These are phyloP conservation scores for Gryllus bimaculatus DNA, from an alignment of 1,140 invertebrate genomes.

Conservation along the genomic window DNA sequence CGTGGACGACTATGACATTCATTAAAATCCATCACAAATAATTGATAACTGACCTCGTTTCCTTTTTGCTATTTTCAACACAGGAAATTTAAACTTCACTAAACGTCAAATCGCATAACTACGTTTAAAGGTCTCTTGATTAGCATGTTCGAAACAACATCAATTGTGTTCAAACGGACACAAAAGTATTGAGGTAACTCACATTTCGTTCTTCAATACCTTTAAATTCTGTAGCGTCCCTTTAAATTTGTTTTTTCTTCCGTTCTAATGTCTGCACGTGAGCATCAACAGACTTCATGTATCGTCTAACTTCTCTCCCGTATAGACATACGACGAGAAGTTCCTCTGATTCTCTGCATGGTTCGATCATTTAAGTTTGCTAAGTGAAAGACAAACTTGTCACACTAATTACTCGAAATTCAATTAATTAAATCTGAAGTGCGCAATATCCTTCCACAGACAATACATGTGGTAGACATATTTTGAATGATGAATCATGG, in stretches of 20 bases:
- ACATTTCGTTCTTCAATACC: constrained; percentile 8
- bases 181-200: neutral
- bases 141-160: neutral
- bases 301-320: neutral
- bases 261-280: constrained; percentile 14
- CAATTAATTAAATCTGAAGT: constrained; percentile 9
- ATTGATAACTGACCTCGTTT: neutral
- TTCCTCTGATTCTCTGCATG: neutral
- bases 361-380: constrained; percentile 6
- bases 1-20: neutral
- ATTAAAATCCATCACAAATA: neutral
- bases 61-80: neutral
- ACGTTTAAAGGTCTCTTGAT: neutral
- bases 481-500: constrained; percentile 20
- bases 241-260: constrained; percentile 11
- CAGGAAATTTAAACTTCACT: neutral
- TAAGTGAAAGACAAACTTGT: constrained; percentile 11
- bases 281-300: neutral
- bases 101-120: neutral
- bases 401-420: constrained; percentile 10
- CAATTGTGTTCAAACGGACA: neutral
- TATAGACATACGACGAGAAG: neutral
- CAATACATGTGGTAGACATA: constrained; percentile 18
- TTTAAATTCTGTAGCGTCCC: constrained; percentile 11
- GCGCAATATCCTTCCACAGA: constrained; percentile 15